Evolutionary conservation across 2,888 invertebrate species (phyloP).

Genomic region (Tiliacea aurago): DNA sequence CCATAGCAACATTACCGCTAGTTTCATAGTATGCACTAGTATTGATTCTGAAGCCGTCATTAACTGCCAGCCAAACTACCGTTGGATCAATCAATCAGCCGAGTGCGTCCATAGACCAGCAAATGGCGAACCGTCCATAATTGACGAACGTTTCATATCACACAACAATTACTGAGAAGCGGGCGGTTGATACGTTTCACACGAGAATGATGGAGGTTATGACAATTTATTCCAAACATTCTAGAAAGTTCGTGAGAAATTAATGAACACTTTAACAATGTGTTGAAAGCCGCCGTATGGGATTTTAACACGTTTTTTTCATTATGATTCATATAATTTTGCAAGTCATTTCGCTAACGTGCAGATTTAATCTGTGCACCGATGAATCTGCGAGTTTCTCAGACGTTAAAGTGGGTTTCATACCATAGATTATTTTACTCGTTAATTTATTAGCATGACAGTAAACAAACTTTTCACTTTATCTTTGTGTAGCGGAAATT

Average conservation of each 20-base stretch:
- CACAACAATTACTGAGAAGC: constrained; percentile 46
- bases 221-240: constrained; percentile 56
- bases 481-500: constrained; percentile 23
- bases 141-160: constrained; percentile 46
- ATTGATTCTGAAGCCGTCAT: constrained; percentile 55
- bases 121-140: constrained; percentile 40
- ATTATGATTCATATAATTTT: constrained; percentile 39
- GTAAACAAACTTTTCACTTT: constrained; percentile 43
- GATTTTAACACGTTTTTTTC: constrained; percentile 38
- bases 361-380: constrained; percentile 49
- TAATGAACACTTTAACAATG: constrained; percentile 51
- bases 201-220: constrained; percentile 43
- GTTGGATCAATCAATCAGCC: constrained; percentile 53
- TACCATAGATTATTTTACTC: constrained; percentile 32
- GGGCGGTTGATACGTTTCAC: constrained; percentile 53
- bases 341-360: constrained; percentile 58
- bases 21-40: constrained; percentile 27
- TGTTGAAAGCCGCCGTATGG: constrained; percentile 42
- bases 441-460: constrained; percentile 59
- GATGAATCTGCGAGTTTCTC: constrained; percentile 50
- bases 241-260: constrained; percentile 65
- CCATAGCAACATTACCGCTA: constrained; percentile 25
- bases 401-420: constrained; percentile 23
- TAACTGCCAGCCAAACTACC: constrained; percentile 46
- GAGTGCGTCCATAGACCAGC: constrained; percentile 18